These are phyloP conservation scores for Aptenodytes patagonicus DNA, from an alignment of 2,113 vertebrate genomes.

Conservation along the genomic window DNA sequence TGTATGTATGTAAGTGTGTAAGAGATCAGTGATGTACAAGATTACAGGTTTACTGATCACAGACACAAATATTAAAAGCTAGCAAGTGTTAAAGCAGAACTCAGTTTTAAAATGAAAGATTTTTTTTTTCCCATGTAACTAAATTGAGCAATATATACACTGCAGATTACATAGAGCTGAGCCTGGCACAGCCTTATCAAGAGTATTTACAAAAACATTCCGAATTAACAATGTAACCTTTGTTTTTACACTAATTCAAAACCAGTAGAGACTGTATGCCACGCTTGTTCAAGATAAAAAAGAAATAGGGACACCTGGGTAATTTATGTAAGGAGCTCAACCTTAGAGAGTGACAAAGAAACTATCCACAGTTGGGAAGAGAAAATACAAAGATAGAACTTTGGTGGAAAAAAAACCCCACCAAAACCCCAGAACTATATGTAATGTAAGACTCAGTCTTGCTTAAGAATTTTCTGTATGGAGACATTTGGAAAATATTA, in stretches of 20 bases:
- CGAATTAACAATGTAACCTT: neutral
- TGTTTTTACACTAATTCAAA: constrained; percentile 12
- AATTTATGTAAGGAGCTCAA: neutral
- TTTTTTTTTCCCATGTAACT: neutral
- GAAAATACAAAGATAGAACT: neutral
- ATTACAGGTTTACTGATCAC: neutral
- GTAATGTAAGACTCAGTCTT: neutral
- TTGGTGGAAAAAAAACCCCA: rapidly evolving
- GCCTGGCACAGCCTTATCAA: neutral
- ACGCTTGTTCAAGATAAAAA: neutral
- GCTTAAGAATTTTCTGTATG: neutral
- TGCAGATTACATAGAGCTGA: neutral
- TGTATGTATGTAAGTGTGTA: rapidly evolving
- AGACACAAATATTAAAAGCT: neutral
- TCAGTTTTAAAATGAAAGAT: neutral
- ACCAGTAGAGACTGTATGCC: neutral
- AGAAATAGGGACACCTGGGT: neutral
- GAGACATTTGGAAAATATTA: neutral
- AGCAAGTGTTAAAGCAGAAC: neutral
- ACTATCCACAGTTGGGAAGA: neutral
- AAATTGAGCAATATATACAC: neutral
- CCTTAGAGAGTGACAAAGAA: neutral
- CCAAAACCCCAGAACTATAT: neutral
- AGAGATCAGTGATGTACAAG: neutral
- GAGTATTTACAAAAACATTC: neutral